Evolutionary conservation across 92 coral and sea anemone species (phyloP).

Genomic region (Palythoa caribaeorum): DNA sequence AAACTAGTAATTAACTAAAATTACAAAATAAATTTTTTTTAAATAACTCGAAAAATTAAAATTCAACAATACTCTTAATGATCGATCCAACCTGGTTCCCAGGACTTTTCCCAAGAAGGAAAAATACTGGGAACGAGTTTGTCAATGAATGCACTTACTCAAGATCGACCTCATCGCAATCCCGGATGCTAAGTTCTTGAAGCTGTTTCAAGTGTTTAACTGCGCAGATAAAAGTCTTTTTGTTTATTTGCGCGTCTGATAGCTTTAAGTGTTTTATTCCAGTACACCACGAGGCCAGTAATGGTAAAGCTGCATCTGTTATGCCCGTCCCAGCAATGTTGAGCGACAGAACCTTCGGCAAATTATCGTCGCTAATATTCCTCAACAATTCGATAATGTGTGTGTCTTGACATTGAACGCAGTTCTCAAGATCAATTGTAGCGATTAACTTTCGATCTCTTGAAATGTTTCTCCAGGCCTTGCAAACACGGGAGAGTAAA

Average conservation of each 20-base stretch:
- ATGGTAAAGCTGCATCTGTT: slow-evolving; percentile 19
- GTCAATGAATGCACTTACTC: slow-evolving; percentile 3
- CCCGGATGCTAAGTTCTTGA: slow-evolving; percentile 24
- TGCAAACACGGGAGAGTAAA: slow-evolving; percentile 37
- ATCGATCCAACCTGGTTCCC: no score
- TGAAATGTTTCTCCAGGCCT: slow-evolving; percentile 41
- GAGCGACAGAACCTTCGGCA: slow-evolving; percentile 11
- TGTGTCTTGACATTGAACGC: not conserved
- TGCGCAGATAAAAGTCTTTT: slow-evolving; percentile 3
- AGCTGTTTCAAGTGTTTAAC: slow-evolving; percentile 35
- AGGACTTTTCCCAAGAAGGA: no score
- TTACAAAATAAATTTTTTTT: no score
- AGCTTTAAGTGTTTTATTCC: slow-evolving; percentile 11
- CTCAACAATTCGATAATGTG: slow-evolving; percentile 19
- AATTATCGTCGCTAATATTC: slow-evolving; percentile 29
- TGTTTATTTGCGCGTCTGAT: slow-evolving; percentile 18
- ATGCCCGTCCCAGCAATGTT: slow-evolving; percentile 37
- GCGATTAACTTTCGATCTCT: slow-evolving; percentile 31
- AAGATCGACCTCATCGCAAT: slow-evolving; percentile 25
- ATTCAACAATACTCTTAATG: no score
- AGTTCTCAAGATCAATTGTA: slow-evolving; percentile 32
- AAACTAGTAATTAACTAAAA: no score
- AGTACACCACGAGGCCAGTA: slow-evolving; percentile 32
- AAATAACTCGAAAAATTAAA: no score
- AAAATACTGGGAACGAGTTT: not conserved